phyloP scores from a whole-genome alignment of 1,140 invertebrate species.

The Lordiphosa collinella region DNA sequence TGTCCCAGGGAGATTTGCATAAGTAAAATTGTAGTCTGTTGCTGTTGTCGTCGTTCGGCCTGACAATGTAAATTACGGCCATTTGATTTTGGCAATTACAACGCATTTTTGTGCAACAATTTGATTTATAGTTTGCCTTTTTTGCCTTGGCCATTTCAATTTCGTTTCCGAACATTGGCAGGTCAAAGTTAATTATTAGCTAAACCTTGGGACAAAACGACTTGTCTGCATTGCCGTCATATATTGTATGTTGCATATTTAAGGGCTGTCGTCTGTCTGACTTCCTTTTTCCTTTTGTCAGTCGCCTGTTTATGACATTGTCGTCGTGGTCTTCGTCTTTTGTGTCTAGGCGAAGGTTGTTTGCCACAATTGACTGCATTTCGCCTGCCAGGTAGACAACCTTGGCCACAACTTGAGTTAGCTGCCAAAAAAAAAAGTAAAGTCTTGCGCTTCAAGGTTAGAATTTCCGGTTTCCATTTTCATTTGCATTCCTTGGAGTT shows the following conservation, averaged over 20 bases:
- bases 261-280: slow-evolving; percentile 3
- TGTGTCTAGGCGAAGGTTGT: slow-evolving; percentile 27
- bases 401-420: slow-evolving; percentile 32
- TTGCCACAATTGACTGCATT: slow-evolving; percentile 21
- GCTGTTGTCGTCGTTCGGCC: slow-evolving; percentile 27
- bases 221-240: slow-evolving; percentile 58
- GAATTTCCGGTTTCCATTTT: slow-evolving; percentile 19
- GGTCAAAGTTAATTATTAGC: slow-evolving; percentile 67
- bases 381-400: slow-evolving; percentile 31
- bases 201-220: slow-evolving; percentile 42
- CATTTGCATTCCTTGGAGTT: slow-evolving; percentile 42
- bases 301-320: slow-evolving; percentile 11
- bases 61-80: slow-evolving; percentile 71
- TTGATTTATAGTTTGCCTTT: slow-evolving; percentile 14
- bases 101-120: slow-evolving; percentile 76
- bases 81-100: slow-evolving; percentile 76
- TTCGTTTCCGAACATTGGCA: slow-evolving; percentile 52
- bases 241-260: slow-evolving; percentile 19
- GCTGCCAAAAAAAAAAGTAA: no score
- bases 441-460: slow-evolving; percentile 1
- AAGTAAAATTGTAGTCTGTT: slow-evolving; percentile 62
- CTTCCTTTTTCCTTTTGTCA: slow-evolving; percentile 20
- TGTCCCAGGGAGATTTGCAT: slow-evolving; percentile 58
- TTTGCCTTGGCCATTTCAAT: slow-evolving; percentile 54
- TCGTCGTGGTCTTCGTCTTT: slow-evolving; percentile 7